Percentiles rank a stretch among this genome's conserved stretches.
Conservation (phyloP, 2,113 vertebrate genomes). For the Laticauda colubrina region DNA sequence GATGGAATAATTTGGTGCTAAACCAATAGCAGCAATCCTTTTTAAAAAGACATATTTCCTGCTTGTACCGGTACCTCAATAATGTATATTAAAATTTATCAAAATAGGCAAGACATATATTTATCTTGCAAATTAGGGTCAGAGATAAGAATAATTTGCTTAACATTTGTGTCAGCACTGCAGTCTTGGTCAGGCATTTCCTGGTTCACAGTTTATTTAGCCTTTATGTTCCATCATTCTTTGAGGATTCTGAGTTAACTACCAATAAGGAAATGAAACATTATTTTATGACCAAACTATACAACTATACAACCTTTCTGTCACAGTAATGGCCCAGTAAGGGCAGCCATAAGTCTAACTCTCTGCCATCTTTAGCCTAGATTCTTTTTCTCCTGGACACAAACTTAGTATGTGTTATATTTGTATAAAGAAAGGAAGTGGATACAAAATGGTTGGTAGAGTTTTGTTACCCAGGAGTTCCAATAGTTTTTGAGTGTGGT, state of each 20-base stretch:
- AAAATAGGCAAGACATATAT: neutral
- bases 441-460: neutral
- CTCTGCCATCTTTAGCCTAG: neutral
- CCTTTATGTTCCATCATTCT: neutral
- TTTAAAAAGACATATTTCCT: neutral
- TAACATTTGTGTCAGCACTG: neutral
- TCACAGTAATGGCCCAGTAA: neutral
- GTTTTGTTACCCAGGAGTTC: neutral
- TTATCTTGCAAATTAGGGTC: neutral
- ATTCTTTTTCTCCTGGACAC: neutral
- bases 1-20: no score
- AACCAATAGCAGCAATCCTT: no score
- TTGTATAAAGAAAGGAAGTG: neutral
- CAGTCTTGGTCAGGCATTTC: neutral
- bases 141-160: neutral
- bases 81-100: neutral
- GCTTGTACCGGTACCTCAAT: neutral
- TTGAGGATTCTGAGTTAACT: neutral
- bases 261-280: neutral
- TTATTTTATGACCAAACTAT: neutral
- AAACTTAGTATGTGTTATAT: neutral
- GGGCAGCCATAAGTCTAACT: no score
- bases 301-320: neutral
- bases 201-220: slow-evolving; percentile 3
- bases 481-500: neutral